Percentiles rank a stretch among this genome's conserved stretches.
Conservation (phyloP, 92 coral and sea anemone genomes). For the Actinernus sp. region DNA sequence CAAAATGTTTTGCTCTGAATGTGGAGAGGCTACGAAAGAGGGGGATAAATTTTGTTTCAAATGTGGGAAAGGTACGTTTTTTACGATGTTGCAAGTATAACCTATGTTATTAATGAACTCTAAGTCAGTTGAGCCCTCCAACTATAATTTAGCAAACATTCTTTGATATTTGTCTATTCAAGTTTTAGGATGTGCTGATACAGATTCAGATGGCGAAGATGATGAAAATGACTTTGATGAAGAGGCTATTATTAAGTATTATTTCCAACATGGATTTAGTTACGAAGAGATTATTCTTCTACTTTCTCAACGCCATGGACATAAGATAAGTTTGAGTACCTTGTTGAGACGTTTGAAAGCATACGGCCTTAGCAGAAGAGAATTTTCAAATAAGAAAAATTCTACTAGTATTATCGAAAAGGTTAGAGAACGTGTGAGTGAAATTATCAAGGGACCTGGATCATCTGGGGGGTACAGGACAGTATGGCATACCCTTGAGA, state of each 20-base stretch:
- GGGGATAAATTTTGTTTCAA: no score
- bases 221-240: conserved; percentile 38
- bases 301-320: conserved; percentile 38
- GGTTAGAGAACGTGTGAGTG: conserved; percentile 28
- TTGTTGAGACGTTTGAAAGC: conserved; percentile 50
- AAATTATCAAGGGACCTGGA: conserved; percentile 67
- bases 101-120: no score
- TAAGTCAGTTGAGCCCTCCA: no score
- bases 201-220: no score
- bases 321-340: conserved; percentile 58
- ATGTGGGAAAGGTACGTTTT: no score
- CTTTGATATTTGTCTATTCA: no score
- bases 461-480: conserved; percentile 66
- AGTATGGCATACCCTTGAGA: no score
- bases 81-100: no score
- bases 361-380: conserved; percentile 50
- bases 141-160: no score
- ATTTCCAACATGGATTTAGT: conserved; percentile 57
- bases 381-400: conserved; percentile 1
- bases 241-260: conserved; percentile 46
- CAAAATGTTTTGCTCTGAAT: no score
- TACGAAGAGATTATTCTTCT: conserved; percentile 65
- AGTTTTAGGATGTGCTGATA: no score
- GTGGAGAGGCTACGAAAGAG: no score
- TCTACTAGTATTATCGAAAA: conserved; percentile 8